Base-by-base conservation (phyloP, 2,113 vertebrate genomes). In the Oxyura jamaicensis region DNA sequence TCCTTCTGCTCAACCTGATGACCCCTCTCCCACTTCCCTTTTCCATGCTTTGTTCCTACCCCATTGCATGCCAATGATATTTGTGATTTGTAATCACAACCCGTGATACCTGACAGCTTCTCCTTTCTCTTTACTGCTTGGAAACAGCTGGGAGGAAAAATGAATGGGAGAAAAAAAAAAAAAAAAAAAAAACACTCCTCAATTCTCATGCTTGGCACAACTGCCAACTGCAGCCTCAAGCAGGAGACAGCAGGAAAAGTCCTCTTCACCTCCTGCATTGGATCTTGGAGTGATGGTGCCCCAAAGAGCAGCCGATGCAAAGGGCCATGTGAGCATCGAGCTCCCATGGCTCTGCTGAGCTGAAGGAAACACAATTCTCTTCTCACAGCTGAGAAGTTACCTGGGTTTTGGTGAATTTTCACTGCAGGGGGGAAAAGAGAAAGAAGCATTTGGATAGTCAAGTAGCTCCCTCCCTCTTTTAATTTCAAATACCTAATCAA, bases 291-390 rank as follows among this genome's bases (percentile, higher is more conserved):
- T 0, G 0, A 35, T 2, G 9, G 17, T 52, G 66, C 36, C 44
- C 53, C 5, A 1, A 56, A 41, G 18, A 59, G 55, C 48, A 35
- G 60, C 16, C 0, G 0, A 25, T 18, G 28, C 0, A 0, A 0
- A 0, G 23, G 22, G 18, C 56, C 68, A 50, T 35, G 25, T 4
- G 2, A 53, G 52, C 18, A 44, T 6, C 18, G 39, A 59, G 2
- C 52, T 33, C 56, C 22, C 11, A 19, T 62, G 31, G 41, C 58
- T 77, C 59, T 86, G 41, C 46, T 1, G 1, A 88, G 35, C 39
- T 65, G 53, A 36, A 72, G 48, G 42, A 69, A 26, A 35, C 4
- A 36, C 8, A 50, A 13, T 71, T 76, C 48, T 76, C 42, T 75
- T 80, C 75, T 75, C 79, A 65, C 44, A 69, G 36, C 8, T 65